Percentiles rank a stretch among this genome's conserved stretches.
These are phyloP conservation scores for Dicaeum eximium DNA, from an alignment of 2,113 vertebrate species.

Conservation along the genomic window DNA sequence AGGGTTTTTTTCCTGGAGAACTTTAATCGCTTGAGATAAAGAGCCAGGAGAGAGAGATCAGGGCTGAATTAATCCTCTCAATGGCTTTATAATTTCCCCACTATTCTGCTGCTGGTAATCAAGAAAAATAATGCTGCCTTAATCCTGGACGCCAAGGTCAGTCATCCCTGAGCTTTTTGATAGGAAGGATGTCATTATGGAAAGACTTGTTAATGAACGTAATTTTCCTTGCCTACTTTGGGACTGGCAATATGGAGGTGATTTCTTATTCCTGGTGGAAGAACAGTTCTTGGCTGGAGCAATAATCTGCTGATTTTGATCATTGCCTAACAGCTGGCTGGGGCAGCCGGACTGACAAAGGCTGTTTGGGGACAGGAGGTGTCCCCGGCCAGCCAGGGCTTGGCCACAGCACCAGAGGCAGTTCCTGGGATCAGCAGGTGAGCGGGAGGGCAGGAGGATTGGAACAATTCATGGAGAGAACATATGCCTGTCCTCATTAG, in stretches of 20 bases:
- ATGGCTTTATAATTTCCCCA: conserved; percentile 77
- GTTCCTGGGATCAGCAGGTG: neutral
- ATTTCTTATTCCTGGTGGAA: neutral
- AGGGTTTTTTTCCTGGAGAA: conserved; percentile 14
- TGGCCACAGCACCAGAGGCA: neutral
- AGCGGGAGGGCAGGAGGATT: neutral
- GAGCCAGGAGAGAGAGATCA: conserved; percentile 73
- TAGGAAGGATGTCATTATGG: conserved; percentile 41
- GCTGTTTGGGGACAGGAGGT: neutral
- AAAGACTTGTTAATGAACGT: conserved; percentile 39
- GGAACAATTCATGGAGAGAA: neutral
- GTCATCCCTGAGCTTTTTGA: conserved; percentile 54
- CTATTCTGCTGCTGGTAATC: conserved; percentile 71
- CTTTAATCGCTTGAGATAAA: conserved; percentile 79
- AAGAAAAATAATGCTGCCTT: conserved; percentile 73
- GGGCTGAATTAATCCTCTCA: conserved; percentile 76
- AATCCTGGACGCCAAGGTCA: conserved; percentile 69
- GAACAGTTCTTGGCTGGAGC: conserved; percentile 13
- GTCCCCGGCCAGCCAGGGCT: neutral
- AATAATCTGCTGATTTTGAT: neutral
- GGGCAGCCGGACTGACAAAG: neutral
- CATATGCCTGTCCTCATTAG: fast-evolving
- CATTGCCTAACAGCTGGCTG: neutral
- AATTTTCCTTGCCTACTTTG: neutral
- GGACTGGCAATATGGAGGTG: neutral